Base-by-base conservation (phyloP, 2,888 invertebrate genomes). In the Hermaeophaga mercurialis region DNA sequence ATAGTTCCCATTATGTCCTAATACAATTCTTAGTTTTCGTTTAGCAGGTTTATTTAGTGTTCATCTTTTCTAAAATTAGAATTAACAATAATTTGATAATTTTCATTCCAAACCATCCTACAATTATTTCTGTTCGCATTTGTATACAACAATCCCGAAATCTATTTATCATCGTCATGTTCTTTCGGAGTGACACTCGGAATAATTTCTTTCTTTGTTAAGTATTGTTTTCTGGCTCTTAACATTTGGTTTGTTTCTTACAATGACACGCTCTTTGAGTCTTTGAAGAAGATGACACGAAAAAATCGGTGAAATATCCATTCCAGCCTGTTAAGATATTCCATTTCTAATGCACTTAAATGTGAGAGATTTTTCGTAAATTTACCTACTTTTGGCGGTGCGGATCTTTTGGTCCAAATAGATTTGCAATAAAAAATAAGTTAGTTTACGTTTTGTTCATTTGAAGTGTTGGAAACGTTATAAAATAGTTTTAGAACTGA, bases 171-270 rank as follows among this genome's bases (percentile, higher is more conserved):
- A 28, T 28, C n/a, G n/a, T n/a, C 22, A 22, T 3, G 31, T 31
- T n/a, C 31, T 31, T 31, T 31, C 11, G 12, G 8, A 12, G 31
- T 31, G 19, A 38, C 38, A 18, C 18, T 38, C 11, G 17, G 5
- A 38, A 38, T 38, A 17, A 18, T 38, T 38, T 38, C 38, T 12
- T 19, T 38, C 14, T 11, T 18, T 38, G 12, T 38, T 12, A 9
- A 9, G n/a, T 31, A 31, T 31, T 31, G 31, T 31, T 38, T 38
- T 38, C 38, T 5, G 5, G 18, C 18, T 9, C 38, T 38, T 19
- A 38, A 38, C 38, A 38, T 38, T 38, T 38, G 38, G 38, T 38
- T 17, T 3, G 18, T 38, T 38, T 38, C 38, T 18, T 9, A 38
- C 38, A 38, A 38, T 38, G 38, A 38, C 38, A 18, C 14, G 38